Conservation (phyloP, 2,797 vertebrate species). For the Megalops cyprinoides region DNA sequence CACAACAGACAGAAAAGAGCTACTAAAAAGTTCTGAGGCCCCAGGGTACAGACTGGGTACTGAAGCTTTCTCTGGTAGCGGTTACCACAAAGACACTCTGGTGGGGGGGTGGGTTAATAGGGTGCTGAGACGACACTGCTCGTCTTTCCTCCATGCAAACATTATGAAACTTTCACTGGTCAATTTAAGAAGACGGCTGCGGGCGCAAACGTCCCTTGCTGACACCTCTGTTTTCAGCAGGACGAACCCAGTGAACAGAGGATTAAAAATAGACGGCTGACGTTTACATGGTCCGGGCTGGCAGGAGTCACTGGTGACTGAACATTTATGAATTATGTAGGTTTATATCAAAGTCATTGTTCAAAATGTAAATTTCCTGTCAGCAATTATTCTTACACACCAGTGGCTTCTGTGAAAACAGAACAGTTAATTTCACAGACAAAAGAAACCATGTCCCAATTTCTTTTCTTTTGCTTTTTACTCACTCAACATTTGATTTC, state of each 20-base stretch:
- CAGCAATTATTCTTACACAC: constrained; percentile 1
- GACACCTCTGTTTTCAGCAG: not conserved
- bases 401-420: not conserved
- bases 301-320: not conserved
- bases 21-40: not conserved
- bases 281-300: constrained; percentile 33
- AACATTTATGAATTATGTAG: constrained; percentile 35
- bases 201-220: not conserved
- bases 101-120: not conserved
- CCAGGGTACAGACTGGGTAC: not conserved
- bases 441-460: not conserved
- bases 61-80: not conserved
- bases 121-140: not conserved
- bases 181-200: constrained; percentile 9
- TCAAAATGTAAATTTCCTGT: constrained; percentile 7
- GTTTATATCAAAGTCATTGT: constrained; percentile 5
- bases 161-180: constrained; percentile 27
- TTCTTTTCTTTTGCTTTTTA: not conserved
- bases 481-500: not conserved
- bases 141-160: constrained; percentile 34
- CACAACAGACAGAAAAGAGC: not conserved
- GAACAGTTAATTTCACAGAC: not conserved
- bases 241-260: not conserved
- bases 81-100: not conserved
- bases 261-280: constrained; percentile 18